Percentiles rank a stretch among this genome's conserved stretches.
These are phyloP conservation scores for Amiota communis DNA, from an alignment of 2,888 invertebrate genomes.

Conservation along the genomic window DNA sequence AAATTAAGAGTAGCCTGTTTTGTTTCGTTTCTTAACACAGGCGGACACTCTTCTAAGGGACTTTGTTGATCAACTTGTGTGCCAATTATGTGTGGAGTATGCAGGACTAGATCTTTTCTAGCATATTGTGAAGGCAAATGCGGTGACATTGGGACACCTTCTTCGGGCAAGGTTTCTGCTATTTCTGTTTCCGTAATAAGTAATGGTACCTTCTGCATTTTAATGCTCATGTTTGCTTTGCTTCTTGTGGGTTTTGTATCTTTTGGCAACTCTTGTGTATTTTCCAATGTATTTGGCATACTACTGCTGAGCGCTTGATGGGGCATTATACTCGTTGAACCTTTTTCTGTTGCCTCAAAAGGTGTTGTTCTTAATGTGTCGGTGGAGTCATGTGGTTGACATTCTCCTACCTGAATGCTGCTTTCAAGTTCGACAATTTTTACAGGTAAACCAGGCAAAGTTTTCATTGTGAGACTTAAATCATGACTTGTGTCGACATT, in stretches of 20 bases:
- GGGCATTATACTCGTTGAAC: conserved; percentile 75
- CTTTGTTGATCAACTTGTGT: conserved; percentile 79
- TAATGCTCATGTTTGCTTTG: conserved; percentile 63
- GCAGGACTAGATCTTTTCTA: conserved; percentile 73
- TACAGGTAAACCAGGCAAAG: conserved; percentile 78
- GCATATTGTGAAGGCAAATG: conserved; percentile 50
- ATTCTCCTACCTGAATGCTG: conserved; percentile 50
- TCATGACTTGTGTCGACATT: conserved; percentile 73
- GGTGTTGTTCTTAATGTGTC: conserved; percentile 27
- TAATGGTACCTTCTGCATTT: conserved; percentile 70
- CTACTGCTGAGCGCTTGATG: conserved; percentile 73
- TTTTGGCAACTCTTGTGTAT: conserved; percentile 68
- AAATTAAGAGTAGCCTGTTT: conserved; percentile 78
- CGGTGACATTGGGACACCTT: conserved; percentile 9
- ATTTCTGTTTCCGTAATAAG: conserved; percentile 51
- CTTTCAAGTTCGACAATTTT: conserved; percentile 76
- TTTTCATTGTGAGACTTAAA: conserved; percentile 66
- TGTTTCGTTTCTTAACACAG: conserved; percentile 67
- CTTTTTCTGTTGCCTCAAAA: conserved; percentile 72
- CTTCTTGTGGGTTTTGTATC: conserved; percentile 68
- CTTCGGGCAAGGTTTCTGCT: conserved; percentile 47
- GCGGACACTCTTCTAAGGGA: conserved; percentile 76
- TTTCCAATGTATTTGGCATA: conserved; percentile 67
- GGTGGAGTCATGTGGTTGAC: conserved; percentile 49
- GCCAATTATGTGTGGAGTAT: conserved; percentile 76